These are phyloP conservation scores for Danaus plexippus DNA, from an alignment of 1,140 invertebrate genomes.

Conservation along the genomic window DNA sequence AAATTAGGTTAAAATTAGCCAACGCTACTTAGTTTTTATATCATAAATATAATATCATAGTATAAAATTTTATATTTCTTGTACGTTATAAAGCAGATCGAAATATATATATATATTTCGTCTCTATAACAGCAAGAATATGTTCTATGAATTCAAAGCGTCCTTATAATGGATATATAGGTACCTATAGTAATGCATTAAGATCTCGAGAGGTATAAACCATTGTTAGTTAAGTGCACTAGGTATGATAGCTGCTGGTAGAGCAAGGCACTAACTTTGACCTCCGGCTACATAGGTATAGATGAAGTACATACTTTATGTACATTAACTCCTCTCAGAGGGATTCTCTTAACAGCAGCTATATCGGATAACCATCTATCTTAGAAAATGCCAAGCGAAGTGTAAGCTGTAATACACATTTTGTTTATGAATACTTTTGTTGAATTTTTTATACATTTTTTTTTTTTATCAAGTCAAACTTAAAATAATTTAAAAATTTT, in stretches of 20 bases:
- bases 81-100: too few relatives aligned
- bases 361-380: neutral
- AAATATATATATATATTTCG: too few relatives aligned
- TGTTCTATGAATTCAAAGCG: too few relatives aligned
- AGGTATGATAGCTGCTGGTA: slow-evolving; percentile 14
- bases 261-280: slow-evolving; percentile 9
- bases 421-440: too few relatives aligned
- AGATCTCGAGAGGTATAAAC: slow-evolving; percentile 9
- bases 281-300: neutral
- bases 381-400: too few relatives aligned
- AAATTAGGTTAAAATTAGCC: slow-evolving; percentile 12
- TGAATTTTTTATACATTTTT: too few relatives aligned
- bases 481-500: too few relatives aligned
- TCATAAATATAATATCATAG: neutral
- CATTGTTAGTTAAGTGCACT: slow-evolving; percentile 14
- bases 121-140: too few relatives aligned
- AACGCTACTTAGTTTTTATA: slow-evolving; percentile 2
- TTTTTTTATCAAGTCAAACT: too few relatives aligned
- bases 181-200: neutral
- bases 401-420: too few relatives aligned
- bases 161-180: too few relatives aligned
- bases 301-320: slow-evolving; percentile 3
- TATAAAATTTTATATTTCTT: too few relatives aligned
- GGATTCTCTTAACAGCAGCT: slow-evolving; percentile 1
- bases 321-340: neutral